phyloP scores from a whole-genome alignment of 2,888 invertebrate genomes.

The Melipona beecheii region DNA sequence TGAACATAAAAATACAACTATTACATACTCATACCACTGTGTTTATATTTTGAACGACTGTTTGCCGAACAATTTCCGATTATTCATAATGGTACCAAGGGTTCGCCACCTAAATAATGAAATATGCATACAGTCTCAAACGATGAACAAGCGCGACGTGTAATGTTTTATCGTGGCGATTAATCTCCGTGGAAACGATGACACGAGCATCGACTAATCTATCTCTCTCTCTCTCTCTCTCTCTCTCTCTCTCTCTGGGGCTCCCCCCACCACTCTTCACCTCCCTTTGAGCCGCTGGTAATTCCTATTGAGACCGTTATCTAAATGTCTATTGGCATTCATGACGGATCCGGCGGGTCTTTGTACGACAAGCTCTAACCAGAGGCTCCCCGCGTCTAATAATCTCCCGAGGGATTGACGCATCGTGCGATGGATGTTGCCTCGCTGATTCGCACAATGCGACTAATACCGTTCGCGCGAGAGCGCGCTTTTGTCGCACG shows the following conservation, averaged over 20 bases:
- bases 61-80: background rate
- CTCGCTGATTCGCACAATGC: slow-evolving; percentile 28
- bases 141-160: slow-evolving; percentile 1
- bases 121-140: background rate
- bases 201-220: slow-evolving; percentile 69
- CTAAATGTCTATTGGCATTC: slow-evolving; percentile 67
- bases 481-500: slow-evolving; percentile 18
- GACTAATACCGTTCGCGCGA: slow-evolving; percentile 29
- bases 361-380: slow-evolving; percentile 32
- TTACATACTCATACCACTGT: no score
- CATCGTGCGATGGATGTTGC: slow-evolving; percentile 32
- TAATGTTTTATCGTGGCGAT: slow-evolving; percentile 47
- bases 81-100: background rate
- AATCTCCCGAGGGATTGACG: slow-evolving; percentile 41
- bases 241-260: no score
- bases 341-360: slow-evolving; percentile 29
- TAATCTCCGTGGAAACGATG: slow-evolving; percentile 71
- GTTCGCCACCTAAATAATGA: background rate
- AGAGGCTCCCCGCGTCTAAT: slow-evolving; percentile 38
- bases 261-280: no score
- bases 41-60: no score
- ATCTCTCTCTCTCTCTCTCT: background rate
- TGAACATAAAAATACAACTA: no score
- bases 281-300: slow-evolving; percentile 7
- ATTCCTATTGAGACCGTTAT: slow-evolving; percentile 68